Conservation (phyloP, 1,140 invertebrate genomes). For the Elymnias hypermnestra region DNA sequence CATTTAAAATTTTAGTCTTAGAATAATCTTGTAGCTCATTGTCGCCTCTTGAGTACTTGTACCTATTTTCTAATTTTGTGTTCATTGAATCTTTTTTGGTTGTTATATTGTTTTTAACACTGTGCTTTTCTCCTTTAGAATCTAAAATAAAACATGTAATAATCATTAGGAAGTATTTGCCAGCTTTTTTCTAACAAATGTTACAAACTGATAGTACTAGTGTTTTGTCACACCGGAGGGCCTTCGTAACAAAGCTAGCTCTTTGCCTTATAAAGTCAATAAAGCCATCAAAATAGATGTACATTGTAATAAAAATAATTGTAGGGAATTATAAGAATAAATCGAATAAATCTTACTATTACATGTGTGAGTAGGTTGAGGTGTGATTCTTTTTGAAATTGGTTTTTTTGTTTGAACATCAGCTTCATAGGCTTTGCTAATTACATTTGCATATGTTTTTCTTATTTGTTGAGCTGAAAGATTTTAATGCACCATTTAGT, state of each 20-base stretch:
- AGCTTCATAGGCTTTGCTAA: conserved; percentile 29
- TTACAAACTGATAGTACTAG: no score
- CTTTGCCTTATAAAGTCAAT: no score
- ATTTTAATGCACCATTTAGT: no score
- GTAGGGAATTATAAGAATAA: no score
- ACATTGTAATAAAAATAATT: no score
- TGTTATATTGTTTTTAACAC: conserved; percentile 32
- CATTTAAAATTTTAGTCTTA: conserved; percentile 15
- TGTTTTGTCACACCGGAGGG: no score
- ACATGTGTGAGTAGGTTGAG: no score
- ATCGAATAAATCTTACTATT: no score
- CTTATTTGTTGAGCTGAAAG: conserved; percentile 27
- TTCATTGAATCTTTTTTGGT: conserved; percentile 31
- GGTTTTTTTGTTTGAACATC: conserved; percentile 35
- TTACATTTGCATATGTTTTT: conserved; percentile 25
- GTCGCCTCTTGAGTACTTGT: conserved; percentile 22
- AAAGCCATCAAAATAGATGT: no score
- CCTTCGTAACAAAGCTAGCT: no score
- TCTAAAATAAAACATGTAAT: conserved; percentile 19
- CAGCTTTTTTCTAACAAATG: neutral
- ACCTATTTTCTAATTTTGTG: conserved; percentile 25
- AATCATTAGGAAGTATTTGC: no score
- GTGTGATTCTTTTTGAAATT: conserved; percentile 28
- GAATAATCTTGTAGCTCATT: conserved; percentile 10
- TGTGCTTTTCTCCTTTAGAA: conserved; percentile 25